A percentile compares a stretch with the other conserved stretches of the same genome.
These are phyloP conservation scores for Drosophila buzzatii DNA, from an alignment of 2,888 invertebrate species.

Conservation along the genomic window DNA sequence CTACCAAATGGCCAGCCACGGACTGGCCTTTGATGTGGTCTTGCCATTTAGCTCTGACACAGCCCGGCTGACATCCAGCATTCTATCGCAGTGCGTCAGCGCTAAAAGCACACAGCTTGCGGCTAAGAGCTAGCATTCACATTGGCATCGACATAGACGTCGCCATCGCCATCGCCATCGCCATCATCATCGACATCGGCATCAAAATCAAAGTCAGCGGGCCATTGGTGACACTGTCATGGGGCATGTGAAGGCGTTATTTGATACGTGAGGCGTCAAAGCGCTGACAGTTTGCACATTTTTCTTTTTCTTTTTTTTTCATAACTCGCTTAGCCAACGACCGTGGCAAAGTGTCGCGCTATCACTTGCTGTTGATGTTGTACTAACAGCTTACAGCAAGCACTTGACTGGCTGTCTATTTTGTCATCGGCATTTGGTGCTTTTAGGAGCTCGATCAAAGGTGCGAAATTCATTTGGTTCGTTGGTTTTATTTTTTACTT, in stretches of 20 bases:
- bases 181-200: slow-evolving; percentile 34
- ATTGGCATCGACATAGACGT: slow-evolving; percentile 16
- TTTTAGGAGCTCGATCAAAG: slow-evolving; percentile 56
- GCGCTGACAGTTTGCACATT: slow-evolving; percentile 73
- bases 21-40: slow-evolving; percentile 68
- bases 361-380: slow-evolving; percentile 13
- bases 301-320: slow-evolving; percentile 40
- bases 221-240: slow-evolving; percentile 71
- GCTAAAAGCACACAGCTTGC: slow-evolving; percentile 44
- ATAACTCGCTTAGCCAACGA: slow-evolving; percentile 36
- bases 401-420: slow-evolving; percentile 45
- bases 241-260: slow-evolving; percentile 67
- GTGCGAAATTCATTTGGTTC: slow-evolving; percentile 50
- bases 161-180: slow-evolving; percentile 1
- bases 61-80: slow-evolving; percentile 49
- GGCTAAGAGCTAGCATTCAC: slow-evolving; percentile 19
- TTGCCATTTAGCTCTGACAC: slow-evolving; percentile 43
- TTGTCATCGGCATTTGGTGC: slow-evolving; percentile 42
- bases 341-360: slow-evolving; percentile 52
- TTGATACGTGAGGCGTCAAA: slow-evolving; percentile 59
- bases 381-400: slow-evolving; percentile 66
- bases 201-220: no score
- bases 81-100: slow-evolving; percentile 51
- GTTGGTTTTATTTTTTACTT: slow-evolving; percentile 6
- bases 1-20: slow-evolving; percentile 46